phyloP scores from a whole-genome alignment of 30 jellyfish, hydroid and myxozoan species.

The Pelagia noctiluca region DNA sequence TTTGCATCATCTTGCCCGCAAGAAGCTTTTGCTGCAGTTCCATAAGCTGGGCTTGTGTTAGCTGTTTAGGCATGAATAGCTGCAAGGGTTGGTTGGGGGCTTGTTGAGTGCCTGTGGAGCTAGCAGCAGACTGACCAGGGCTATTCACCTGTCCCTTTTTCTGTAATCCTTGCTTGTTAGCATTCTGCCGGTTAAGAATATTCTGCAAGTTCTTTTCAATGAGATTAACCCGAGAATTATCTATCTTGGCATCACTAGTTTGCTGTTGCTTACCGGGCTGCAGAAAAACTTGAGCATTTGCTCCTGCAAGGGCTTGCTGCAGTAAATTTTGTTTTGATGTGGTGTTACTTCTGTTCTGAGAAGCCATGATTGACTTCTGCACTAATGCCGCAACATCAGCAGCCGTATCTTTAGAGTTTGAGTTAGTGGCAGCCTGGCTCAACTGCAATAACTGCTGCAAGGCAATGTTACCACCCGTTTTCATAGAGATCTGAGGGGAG shows the following conservation, averaged over 20 bases:
- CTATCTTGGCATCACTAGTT: conserved; percentile 1
- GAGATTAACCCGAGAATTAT: conserved; percentile 18
- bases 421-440: conserved; percentile 63
- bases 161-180: conserved; percentile 39
- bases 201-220: conserved; percentile 51
- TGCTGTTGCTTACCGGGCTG: conserved; percentile 12
- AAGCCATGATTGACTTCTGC: not conserved
- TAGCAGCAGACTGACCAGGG: not conserved
- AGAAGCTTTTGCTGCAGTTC: conserved; percentile 74
- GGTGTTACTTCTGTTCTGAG: too few relatives aligned
- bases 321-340: conserved; percentile 5
- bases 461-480: conserved; percentile 17
- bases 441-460: conserved; percentile 53
- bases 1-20: conserved; percentile 67
- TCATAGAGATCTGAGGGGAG: too few relatives aligned
- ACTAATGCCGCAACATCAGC: conserved; percentile 28
- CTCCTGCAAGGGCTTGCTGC: conserved; percentile 41
- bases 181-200: conserved; percentile 53
- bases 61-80: conserved; percentile 52
- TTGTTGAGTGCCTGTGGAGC: not conserved
- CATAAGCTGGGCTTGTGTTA: conserved; percentile 46
- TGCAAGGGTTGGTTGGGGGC: conserved; percentile 31
- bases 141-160: conserved; percentile 25
- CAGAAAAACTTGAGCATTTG: not conserved
- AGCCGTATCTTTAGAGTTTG: conserved; percentile 27